A percentile compares a stretch with the other conserved stretches of the same genome.
These are phyloP conservation scores for Drosophila conformis DNA, from an alignment of 2,888 invertebrate species.

Conservation along the genomic window DNA sequence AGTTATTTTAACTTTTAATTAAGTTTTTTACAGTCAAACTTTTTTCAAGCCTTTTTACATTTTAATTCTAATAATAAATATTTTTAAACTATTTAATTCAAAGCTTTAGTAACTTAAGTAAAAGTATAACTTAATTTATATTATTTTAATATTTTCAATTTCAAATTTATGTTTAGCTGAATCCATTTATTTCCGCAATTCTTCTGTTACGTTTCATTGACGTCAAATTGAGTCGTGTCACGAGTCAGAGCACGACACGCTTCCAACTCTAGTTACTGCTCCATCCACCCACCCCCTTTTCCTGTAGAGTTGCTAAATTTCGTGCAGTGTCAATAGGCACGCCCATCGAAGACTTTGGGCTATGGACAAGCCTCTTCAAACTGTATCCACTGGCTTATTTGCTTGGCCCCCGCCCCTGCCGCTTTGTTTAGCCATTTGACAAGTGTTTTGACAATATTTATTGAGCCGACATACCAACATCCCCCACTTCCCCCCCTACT, in stretches of 20 bases:
- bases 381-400: slow-evolving; percentile 58
- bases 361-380: slow-evolving; percentile 28
- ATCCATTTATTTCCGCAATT: neutral
- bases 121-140: neutral
- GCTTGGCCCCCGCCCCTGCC: slow-evolving; percentile 14
- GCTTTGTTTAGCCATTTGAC: slow-evolving; percentile 80
- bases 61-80: neutral
- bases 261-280: slow-evolving; percentile 23
- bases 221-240: neutral
- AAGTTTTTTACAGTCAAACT: neutral
- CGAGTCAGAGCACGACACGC: neutral
- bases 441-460: slow-evolving; percentile 84
- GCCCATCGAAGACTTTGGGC: slow-evolving; percentile 53
- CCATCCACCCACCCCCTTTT: neutral
- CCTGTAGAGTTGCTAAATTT: slow-evolving; percentile 45
- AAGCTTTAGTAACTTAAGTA: neutral
- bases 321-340: slow-evolving; percentile 65
- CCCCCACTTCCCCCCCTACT: neutral
- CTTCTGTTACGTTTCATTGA: neutral
- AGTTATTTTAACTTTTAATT: neutral
- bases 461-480: slow-evolving; percentile 47
- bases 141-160: neutral
- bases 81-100: neutral
- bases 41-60: neutral
- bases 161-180: neutral